These are phyloP conservation scores for Leptosomus discolor DNA, from an alignment of 2,113 vertebrate species.

Conservation along the genomic window DNA sequence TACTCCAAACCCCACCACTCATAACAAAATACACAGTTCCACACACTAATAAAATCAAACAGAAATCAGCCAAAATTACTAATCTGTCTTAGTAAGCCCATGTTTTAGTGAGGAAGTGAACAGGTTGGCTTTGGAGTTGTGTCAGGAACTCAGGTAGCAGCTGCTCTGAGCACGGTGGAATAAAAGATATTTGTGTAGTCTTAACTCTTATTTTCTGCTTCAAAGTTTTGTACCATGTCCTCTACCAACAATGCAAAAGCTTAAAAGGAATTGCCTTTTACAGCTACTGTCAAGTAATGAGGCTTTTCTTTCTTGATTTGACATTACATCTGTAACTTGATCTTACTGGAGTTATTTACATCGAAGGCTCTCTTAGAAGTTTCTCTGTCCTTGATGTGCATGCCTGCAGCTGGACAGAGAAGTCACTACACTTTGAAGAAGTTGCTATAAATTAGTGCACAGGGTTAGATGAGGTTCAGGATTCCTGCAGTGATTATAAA, in stretches of 20 bases:
- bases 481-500: slow-evolving; percentile 48
- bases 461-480: slow-evolving; percentile 38
- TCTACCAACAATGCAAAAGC: background rate
- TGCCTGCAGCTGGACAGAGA: slow-evolving; percentile 7
- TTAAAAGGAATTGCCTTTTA: background rate
- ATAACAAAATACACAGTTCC: background rate
- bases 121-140: background rate
- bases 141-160: background rate
- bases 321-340: background rate
- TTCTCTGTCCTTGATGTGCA: background rate
- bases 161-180: rapidly evolving
- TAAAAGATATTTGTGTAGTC: background rate
- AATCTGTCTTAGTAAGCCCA: background rate
- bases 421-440: slow-evolving; percentile 14
- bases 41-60: background rate
- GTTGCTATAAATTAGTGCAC: background rate
- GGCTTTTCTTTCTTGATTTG: background rate
- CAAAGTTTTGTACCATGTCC: background rate
- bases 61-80: background rate
- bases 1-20: background rate
- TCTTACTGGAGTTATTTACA: slow-evolving; percentile 5
- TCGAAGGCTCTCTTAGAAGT: background rate
- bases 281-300: background rate
- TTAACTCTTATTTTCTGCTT: background rate
- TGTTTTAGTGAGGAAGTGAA: background rate